Conservation (phyloP, 2,113 vertebrate species). For the Chauna torquata region DNA sequence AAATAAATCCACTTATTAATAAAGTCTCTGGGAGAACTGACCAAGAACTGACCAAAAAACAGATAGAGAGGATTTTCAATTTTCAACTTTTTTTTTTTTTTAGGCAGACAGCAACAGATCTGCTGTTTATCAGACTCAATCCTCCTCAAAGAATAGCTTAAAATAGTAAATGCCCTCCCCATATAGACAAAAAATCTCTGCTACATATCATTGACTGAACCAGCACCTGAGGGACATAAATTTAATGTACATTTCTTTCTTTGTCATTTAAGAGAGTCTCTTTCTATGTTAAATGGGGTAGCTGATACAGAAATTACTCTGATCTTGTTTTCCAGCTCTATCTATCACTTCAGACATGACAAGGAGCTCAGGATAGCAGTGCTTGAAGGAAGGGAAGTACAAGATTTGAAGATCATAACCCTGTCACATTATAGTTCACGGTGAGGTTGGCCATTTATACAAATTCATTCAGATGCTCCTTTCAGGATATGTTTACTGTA, state of each 20-base stretch:
- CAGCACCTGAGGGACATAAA: neutral
- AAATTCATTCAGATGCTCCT: conserved; percentile 10
- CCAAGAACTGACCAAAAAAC: neutral
- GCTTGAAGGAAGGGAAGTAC: neutral
- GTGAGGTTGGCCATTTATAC: neutral
- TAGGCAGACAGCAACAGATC: neutral
- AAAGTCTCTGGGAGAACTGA: neutral
- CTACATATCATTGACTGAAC: neutral
- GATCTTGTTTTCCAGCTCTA: neutral
- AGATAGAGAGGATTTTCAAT: neutral
- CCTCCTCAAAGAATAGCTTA: neutral
- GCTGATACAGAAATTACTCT: neutral
- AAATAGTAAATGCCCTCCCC: neutral
- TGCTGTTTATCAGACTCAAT: neutral
- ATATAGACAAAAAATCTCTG: neutral
- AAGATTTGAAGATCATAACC: conserved; percentile 2
- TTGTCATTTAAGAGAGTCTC: neutral
- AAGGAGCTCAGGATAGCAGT: neutral
- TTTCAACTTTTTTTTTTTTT: neutral
- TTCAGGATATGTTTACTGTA: neutral
- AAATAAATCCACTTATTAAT: neutral
- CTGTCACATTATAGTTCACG: neutral
- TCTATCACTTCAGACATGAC: neutral
- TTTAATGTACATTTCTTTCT: neutral
- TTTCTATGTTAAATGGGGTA: neutral